These are phyloP conservation scores for Melanostigma gelatinosum DNA, from an alignment of 2,113 vertebrate species.

Conservation along the genomic window DNA sequence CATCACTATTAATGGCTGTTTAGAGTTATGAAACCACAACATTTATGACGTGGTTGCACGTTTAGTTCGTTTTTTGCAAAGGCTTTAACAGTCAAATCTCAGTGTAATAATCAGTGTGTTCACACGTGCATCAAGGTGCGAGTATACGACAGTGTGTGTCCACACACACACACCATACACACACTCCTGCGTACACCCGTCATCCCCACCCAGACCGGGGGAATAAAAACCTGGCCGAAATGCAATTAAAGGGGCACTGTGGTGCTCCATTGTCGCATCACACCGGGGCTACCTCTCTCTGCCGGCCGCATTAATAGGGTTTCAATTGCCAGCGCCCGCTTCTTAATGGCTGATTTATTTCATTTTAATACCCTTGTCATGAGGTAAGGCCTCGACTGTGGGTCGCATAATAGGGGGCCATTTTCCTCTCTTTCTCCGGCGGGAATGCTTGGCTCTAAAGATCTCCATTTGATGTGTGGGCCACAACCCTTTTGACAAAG, in stretches of 20 bases:
- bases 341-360: conserved; percentile 88
- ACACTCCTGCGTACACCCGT: conserved; percentile 59
- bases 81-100: conserved; percentile 22
- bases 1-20: conserved; percentile 39
- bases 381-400: conserved; percentile 75
- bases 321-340: conserved; percentile 80
- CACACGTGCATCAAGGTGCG: neutral
- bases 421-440: conserved; percentile 67
- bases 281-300: conserved; percentile 66
- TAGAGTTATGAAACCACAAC: conserved; percentile 9
- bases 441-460: conserved; percentile 79
- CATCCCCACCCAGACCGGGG: conserved; percentile 49
- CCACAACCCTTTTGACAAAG: conserved; percentile 58
- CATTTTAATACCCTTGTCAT: conserved; percentile 87
- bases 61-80: neutral
- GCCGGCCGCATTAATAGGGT: conserved; percentile 82
- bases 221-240: conserved; percentile 75
- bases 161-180: neutral
- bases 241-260: conserved; percentile 75
- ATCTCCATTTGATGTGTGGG: conserved; percentile 76
- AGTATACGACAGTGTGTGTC: conserved; percentile 4
- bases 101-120: conserved; percentile 18
- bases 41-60: neutral
- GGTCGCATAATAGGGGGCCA: conserved; percentile 76
- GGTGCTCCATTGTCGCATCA: conserved; percentile 76